Evolutionary conservation across 2,888 invertebrate species (phyloP).

Genomic region (Tanytarsus gracilentus): DNA sequence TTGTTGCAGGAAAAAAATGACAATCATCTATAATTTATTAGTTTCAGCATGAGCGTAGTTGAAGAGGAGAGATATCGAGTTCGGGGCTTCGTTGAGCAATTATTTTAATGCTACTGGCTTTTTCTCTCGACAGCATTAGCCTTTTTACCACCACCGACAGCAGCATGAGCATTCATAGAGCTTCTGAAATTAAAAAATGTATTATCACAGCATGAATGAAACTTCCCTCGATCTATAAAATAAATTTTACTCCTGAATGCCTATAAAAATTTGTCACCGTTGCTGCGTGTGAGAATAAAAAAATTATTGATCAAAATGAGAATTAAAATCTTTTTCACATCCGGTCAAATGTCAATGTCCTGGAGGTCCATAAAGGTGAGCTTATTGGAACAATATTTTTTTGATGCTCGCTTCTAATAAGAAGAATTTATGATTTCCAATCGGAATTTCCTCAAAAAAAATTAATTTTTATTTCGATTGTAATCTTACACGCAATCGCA

Average conservation of each 20-base stretch:
- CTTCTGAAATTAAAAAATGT: conserved; percentile 12
- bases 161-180: conserved; percentile 10
- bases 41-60: background rate
- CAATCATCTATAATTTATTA: conserved; percentile 29
- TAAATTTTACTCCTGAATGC: background rate
- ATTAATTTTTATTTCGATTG: background rate
- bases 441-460: background rate
- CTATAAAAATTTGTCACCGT: conserved; percentile 1
- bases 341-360: conserved; percentile 14
- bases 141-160: background rate
- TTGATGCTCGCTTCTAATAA: background rate
- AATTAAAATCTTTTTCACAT: conserved; percentile 10
- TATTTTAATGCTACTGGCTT: background rate
- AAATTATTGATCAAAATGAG: background rate
- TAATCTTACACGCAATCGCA: conserved; percentile 28
- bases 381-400: background rate
- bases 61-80: background rate
- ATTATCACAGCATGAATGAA: conserved; percentile 25
- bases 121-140: background rate
- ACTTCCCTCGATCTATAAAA: background rate
- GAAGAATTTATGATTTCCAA: background rate
- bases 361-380: conserved; percentile 5
- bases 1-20: conserved; percentile 21
- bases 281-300: background rate
- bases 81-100: background rate